Evolutionary conservation across 2,888 invertebrate genomes (phyloP).

Genomic region (Spialia ferax): DNA sequence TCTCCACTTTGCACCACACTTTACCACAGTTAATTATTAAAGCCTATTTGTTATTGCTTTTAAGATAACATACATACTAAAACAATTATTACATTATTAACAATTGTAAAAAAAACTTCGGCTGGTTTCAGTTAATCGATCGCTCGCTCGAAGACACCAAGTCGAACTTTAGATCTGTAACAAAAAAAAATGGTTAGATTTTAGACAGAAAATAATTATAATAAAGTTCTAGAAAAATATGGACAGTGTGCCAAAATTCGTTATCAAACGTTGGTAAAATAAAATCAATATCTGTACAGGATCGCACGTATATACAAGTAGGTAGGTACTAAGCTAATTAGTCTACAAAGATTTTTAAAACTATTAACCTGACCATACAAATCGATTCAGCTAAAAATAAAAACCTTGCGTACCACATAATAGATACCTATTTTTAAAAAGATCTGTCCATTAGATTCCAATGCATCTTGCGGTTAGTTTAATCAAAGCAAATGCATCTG

Average conservation of each 20-base stretch:
- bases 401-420: neutral
- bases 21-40: constrained; percentile 48
- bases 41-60: constrained; percentile 10
- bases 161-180: constrained; percentile 67
- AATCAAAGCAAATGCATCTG: constrained; percentile 58
- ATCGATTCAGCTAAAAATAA: neutral
- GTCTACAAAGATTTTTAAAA: too few relatives aligned
- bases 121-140: constrained; percentile 42
- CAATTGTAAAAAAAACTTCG: constrained; percentile 43
- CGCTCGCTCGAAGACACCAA: constrained; percentile 42
- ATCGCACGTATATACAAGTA: too few relatives aligned
- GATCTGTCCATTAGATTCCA: neutral
- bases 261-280: too few relatives aligned
- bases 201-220: neutral
- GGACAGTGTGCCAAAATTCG: too few relatives aligned
- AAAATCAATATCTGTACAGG: too few relatives aligned
- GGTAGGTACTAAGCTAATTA: too few relatives aligned
- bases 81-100: constrained; percentile 29
- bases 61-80: constrained; percentile 6
- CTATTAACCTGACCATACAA: too few relatives aligned
- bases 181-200: constrained; percentile 53
- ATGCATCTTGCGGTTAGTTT: constrained; percentile 57
- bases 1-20: constrained; percentile 75
- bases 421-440: neutral
- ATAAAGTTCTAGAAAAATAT: too few relatives aligned